phyloP scores from a whole-genome alignment of 1,140 invertebrate species.

The Schlechtendalia chinensis region DNA sequence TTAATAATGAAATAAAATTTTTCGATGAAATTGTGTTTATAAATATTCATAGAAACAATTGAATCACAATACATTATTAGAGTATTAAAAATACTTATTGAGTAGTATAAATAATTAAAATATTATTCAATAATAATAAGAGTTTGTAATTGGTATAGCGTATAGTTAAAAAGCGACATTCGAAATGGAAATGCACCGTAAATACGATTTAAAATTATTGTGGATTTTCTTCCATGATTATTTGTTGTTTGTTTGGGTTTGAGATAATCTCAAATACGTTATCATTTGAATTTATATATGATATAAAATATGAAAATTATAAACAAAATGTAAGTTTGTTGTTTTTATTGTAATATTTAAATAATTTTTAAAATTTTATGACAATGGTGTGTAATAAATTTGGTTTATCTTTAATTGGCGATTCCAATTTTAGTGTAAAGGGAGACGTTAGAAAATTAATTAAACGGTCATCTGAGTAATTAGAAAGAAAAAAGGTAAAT shows the following conservation, averaged over 20 bases:
- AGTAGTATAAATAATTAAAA: no score
- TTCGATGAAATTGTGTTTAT: no score
- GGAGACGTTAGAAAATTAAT: neutral
- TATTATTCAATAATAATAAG: no score
- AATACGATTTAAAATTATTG: neutral
- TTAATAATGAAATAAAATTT: no score
- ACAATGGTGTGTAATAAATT: no score
- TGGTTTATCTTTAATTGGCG: neutral
- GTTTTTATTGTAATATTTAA: no score
- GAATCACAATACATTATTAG: no score
- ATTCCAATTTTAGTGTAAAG: neutral
- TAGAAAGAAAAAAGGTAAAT: neutral
- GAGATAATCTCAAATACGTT: conserved; percentile 23
- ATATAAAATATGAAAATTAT: neutral
- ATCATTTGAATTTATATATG: conserved; percentile 39
- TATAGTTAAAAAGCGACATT: no score
- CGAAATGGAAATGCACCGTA: neutral
- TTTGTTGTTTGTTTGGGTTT: neutral
- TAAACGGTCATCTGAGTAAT: neutral
- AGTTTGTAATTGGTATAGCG: no score
- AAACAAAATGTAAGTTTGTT: neutral
- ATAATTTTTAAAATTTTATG: no score
- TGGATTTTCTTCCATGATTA: conserved; percentile 20
- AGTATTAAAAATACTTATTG: no score
- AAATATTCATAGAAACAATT: no score